Percentiles rank a stretch among this genome's conserved stretches.
phyloP scores from a whole-genome alignment of 2,797 vertebrate genomes.

The Phrynocephalus vlangalii region DNA sequence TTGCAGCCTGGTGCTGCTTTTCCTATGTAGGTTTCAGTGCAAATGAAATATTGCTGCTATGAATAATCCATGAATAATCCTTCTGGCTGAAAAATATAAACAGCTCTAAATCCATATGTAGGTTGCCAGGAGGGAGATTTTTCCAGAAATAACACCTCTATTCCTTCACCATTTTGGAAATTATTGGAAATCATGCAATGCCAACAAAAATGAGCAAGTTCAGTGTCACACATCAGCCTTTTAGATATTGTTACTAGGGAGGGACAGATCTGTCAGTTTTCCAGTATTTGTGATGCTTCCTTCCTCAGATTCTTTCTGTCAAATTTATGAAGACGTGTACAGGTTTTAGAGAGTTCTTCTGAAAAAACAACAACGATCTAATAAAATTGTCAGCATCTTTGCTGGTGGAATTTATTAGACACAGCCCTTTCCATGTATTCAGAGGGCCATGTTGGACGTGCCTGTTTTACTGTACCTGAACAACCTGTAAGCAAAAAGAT shows the following conservation, averaged over 20 bases:
- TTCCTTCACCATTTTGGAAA: constrained; percentile 3
- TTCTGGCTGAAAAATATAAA: constrained; percentile 47
- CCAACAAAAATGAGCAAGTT: not conserved
- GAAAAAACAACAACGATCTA: too few relatives aligned
- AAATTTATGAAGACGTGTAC: too few relatives aligned
- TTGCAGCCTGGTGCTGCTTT: constrained; percentile 40
- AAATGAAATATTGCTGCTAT: constrained; percentile 57
- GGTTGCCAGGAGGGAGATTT: constrained; percentile 28
- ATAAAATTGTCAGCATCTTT: too few relatives aligned
- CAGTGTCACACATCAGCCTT: not conserved
- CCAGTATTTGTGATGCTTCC: too few relatives aligned
- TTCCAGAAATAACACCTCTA: not conserved
- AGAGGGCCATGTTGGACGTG: too few relatives aligned
- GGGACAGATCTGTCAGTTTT: not conserved
- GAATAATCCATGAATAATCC: constrained; percentile 49
- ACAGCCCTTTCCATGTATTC: too few relatives aligned
- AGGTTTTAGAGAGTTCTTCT: too few relatives aligned
- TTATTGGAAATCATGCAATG: constrained; percentile 40
- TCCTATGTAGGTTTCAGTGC: constrained; percentile 13
- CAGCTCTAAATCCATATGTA: constrained; percentile 34
- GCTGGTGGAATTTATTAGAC: too few relatives aligned
- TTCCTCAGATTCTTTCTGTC: too few relatives aligned
- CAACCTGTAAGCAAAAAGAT: too few relatives aligned
- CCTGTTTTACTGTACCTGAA: too few relatives aligned
- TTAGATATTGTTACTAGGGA: not conserved